Evolutionary conservation across 2,888 invertebrate species (phyloP), one percentile per base, ranked within the genome.

Genomic region (Carterocephalus palaemon): DNA sequence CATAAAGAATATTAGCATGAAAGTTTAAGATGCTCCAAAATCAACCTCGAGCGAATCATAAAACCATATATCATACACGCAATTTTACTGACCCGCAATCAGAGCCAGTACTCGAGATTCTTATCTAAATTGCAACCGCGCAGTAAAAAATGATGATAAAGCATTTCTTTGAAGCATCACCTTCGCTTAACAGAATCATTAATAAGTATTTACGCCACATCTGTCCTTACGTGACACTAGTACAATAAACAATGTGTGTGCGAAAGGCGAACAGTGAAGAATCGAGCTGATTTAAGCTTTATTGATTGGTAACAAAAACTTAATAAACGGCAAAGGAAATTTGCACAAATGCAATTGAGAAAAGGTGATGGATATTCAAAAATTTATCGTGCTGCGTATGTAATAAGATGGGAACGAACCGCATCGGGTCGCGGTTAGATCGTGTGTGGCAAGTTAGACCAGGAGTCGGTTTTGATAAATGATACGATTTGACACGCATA

Each of bases 401-500:
- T 1, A 13, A 22, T 28, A 42, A 42, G 34, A 20, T 9, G n/a
- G 19, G n/a, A 20, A 10, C 9, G 20, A 28, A 10, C 4, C 15
- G 28, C 24, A 26, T 8, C 24, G 15, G 13, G 19, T 26, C 20
- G 15, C 20, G 13, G 7, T 5, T 8, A 17, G 32, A 33, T 22
- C 43, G 43, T 43, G 43, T 43, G 43, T 43, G 36, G 43, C 43
- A 15, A 34, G 7, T 20, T 43, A 43, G 43, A 36, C 29, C 43
- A 43, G 43, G 43, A 43, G 59, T 49, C 45, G 47, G 48, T 48
- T 48, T 58, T 65, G 68, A 70, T 65, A 63, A 68, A 68, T 67
- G 64, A 64, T 62, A 31, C 47, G 50, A 67, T 67, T 67, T 56
- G 63, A 56, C 57, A 62, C 63, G 63, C 62, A 51, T 52, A 55